Conservation (phyloP, 2,888 invertebrate species). For the Caenorhabditis parvicauda region DNA sequence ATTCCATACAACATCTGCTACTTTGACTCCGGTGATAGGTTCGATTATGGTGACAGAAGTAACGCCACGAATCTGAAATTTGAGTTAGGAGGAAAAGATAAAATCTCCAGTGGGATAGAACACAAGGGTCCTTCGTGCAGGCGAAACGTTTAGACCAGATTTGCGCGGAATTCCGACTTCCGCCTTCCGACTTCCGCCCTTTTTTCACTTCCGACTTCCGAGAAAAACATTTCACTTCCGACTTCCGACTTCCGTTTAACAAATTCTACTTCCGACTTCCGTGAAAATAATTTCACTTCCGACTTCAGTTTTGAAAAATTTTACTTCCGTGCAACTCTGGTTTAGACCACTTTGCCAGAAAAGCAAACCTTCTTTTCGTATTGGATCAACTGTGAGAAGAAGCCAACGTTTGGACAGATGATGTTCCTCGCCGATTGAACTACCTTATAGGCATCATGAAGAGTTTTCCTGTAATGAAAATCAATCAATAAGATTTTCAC, state of each 20-base stretch:
- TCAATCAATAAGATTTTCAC: background rate
- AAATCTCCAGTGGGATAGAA: background rate
- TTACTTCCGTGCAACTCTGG: no score
- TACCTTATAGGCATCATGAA: constrained; percentile 48
- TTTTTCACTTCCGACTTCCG: no score
- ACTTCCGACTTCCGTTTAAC: no score
- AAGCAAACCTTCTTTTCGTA: constrained; percentile 39
- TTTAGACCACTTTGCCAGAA: background rate
- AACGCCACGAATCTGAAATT: constrained; percentile 29
- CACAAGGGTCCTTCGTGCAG: background rate
- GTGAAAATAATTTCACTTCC: no score
- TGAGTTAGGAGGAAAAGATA: background rate
- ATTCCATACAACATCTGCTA: constrained; percentile 56
- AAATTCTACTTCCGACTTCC: no score
- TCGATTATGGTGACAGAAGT: constrained; percentile 42
- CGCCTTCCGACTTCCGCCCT: no score
- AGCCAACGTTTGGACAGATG: constrained; percentile 54
- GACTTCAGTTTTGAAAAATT: no score
- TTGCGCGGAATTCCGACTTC: background rate
- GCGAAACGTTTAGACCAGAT: background rate
- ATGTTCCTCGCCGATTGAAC: constrained; percentile 46
- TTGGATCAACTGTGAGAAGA: constrained; percentile 53
- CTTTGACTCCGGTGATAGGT: constrained; percentile 43
- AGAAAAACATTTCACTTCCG: no score
- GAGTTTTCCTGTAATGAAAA: constrained; percentile 30